Evolutionary conservation across 2,113 vertebrate species (phyloP).

Genomic region (Todiramphus chloris): DNA sequence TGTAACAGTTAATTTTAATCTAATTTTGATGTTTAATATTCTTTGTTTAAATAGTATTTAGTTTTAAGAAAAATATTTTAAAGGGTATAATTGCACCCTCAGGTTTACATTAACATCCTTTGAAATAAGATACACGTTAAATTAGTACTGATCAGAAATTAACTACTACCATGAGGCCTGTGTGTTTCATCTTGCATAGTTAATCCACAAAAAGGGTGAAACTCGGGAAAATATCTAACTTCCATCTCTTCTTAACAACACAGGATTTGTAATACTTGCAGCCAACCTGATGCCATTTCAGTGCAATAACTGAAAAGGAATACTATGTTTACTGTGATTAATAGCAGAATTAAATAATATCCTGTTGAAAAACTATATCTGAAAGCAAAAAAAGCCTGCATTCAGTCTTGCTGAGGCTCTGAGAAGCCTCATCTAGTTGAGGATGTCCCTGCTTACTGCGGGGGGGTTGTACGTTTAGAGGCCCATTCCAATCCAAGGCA

Average conservation of each 20-base stretch:
- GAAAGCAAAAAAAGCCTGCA: not conserved
- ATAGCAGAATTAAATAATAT: not conserved
- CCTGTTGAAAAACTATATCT: not conserved
- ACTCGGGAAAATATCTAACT: not conserved
- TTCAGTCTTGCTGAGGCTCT: no score
- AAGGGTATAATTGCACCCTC: not conserved
- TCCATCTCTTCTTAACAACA: not conserved
- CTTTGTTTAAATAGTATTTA: slow-evolving; percentile 32
- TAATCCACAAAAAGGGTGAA: not conserved
- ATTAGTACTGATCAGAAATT: slow-evolving; percentile 36
- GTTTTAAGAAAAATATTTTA: slow-evolving; percentile 57
- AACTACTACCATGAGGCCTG: not conserved
- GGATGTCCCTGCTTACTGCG: no score
- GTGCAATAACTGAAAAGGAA: not conserved
- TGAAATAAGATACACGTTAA: slow-evolving; percentile 53
- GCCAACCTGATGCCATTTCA: not conserved
- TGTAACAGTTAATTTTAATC: slow-evolving; percentile 11
- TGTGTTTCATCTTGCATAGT: not conserved
- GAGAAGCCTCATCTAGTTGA: no score
- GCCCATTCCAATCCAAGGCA: no score
- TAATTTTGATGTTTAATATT: slow-evolving; percentile 32
- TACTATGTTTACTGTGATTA: not conserved
- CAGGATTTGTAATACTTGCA: not conserved
- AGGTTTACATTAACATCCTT: slow-evolving; percentile 21
- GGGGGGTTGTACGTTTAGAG: no score